Conservation (phyloP, 2,797 vertebrate species). For the Pseudochirops cupreus region DNA sequence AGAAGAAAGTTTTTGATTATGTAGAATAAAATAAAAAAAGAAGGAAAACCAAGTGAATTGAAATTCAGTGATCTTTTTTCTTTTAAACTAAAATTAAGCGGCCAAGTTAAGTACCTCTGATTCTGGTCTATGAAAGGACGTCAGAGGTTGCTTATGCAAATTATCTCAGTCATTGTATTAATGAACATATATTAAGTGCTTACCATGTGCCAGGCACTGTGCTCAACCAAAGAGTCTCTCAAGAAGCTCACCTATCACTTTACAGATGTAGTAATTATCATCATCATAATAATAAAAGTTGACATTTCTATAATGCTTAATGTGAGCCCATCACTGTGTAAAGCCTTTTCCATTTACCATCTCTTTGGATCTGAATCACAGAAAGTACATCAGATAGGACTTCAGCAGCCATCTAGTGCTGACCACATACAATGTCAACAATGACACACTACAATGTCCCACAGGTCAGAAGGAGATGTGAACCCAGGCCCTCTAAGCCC, state of each 20-base stretch:
- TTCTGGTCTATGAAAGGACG: neutral
- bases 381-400: neutral
- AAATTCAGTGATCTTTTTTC: neutral
- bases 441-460: neutral
- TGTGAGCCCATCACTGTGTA: neutral
- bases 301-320: neutral
- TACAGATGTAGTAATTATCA: neutral
- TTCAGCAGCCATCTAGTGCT: fast-evolving
- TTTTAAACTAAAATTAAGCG: neutral
- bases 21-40: neutral
- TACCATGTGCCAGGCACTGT: neutral
- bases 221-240: neutral
- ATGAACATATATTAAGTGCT: neutral
- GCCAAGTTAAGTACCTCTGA: neutral
- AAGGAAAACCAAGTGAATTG: neutral
- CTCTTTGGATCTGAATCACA: neutral
- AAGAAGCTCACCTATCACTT: neutral
- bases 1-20: neutral
- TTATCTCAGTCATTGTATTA: neutral
- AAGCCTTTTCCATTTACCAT: neutral
- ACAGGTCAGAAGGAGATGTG: neutral
- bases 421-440: neutral
- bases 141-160: neutral
- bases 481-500: too few species aligned
- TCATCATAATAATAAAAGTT: neutral